A percentile compares a stretch with the other conserved stretches of the same genome.
These are phyloP conservation scores for Papilio polytes DNA, from an alignment of 1,140 invertebrate genomes.

Conservation along the genomic window DNA sequence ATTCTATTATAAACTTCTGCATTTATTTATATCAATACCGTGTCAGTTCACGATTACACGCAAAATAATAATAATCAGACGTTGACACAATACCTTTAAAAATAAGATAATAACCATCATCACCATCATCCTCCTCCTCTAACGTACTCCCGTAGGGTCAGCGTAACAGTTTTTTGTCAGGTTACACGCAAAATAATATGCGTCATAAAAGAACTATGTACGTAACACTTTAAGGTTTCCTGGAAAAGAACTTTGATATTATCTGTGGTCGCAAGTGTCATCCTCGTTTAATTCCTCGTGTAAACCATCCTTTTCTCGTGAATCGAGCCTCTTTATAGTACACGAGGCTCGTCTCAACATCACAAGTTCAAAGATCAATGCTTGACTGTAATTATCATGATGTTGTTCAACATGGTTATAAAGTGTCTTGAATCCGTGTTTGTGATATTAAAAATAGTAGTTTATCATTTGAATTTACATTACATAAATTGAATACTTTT, in stretches of 20 bases:
- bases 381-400: conserved; percentile 28
- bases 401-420: conserved; percentile 16
- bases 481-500: neutral
- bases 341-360: conserved; percentile 2
- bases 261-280: conserved; percentile 21
- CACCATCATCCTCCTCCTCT: no score
- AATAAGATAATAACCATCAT: no score
- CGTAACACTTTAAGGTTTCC: conserved; percentile 9
- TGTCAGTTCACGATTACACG: neutral
- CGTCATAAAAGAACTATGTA: neutral
- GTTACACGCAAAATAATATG: neutral
- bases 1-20: no score
- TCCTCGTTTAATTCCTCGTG: conserved; percentile 34
- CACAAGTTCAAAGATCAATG: conserved; percentile 31
- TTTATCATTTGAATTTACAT: neutral
- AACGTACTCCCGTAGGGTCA: no score
- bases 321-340: conserved; percentile 16
- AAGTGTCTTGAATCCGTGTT: conserved; percentile 25
- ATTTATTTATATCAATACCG: neutral
- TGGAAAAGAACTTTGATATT: conserved; percentile 9
- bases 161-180: no score
- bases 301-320: conserved; percentile 28
- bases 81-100: no score
- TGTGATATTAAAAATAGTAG: neutral
- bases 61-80: conserved; percentile 20